Evolutionary conservation across 2,888 invertebrate species (phyloP).

Genomic region (Sisyra terminalis): DNA sequence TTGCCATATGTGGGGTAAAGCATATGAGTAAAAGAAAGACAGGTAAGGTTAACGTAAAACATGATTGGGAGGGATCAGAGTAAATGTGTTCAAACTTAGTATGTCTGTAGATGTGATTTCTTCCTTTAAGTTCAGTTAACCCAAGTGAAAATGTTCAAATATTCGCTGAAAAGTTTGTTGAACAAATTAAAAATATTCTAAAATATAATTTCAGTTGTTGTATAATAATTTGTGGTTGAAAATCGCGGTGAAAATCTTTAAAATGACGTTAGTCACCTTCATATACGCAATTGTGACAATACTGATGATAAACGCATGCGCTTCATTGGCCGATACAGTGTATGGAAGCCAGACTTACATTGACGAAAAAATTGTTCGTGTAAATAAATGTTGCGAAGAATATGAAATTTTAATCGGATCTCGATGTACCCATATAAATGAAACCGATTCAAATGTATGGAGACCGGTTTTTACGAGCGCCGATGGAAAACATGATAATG

Average conservation of each 20-base stretch:
- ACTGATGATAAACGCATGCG: conserved; percentile 1
- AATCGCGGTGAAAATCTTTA: neutral
- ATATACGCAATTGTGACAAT: conserved; percentile 1
- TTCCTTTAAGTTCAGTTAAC: too few relatives aligned
- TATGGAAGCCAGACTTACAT: conserved; percentile 3
- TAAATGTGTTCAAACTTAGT: too few relatives aligned
- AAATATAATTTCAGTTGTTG: neutral
- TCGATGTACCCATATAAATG: conserved; percentile 42
- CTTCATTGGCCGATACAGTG: neutral
- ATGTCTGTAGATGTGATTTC: too few relatives aligned
- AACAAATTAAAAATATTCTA: neutral
- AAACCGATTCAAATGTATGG: conserved; percentile 41
- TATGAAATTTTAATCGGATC: conserved; percentile 53
- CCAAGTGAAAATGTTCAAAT: too few relatives aligned
- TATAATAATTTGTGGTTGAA: conserved; percentile 1
- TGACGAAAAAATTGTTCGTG: conserved; percentile 25
- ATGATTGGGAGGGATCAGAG: too few relatives aligned
- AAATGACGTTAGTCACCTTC: conserved; percentile 3
- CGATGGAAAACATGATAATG: conserved; percentile 25
- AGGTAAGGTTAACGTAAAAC: too few relatives aligned
- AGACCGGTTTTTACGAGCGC: conserved; percentile 43
- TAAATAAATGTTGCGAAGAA: conserved; percentile 67
- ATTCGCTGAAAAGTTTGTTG: too few relatives aligned
- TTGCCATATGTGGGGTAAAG: too few relatives aligned
- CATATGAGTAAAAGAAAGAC: too few relatives aligned